Conservation (phyloP, 2,888 invertebrate species). For the Imbricaverruca yamaguchii region DNA sequence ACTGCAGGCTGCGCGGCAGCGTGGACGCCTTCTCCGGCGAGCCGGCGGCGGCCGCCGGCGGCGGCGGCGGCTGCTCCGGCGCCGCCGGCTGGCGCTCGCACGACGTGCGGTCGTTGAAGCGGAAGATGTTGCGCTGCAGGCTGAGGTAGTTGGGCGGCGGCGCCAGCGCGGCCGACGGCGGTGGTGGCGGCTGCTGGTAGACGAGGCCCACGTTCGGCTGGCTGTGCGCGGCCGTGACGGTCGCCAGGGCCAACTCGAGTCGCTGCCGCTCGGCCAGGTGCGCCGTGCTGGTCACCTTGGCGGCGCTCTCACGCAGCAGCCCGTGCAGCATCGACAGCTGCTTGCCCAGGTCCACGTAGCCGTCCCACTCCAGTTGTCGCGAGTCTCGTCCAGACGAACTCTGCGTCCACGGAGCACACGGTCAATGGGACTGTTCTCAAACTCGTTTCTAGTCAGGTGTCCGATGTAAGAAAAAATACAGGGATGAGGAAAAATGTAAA, state of each 20-base stretch:
- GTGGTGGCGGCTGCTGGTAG: slow-evolving; percentile 40
- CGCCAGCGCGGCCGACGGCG: slow-evolving; percentile 23
- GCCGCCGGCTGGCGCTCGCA: neutral
- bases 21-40: slow-evolving; percentile 2
- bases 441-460: too few species aligned
- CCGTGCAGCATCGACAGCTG: slow-evolving; percentile 73
- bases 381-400: slow-evolving; percentile 38
- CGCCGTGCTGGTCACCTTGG: slow-evolving; percentile 43
- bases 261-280: slow-evolving; percentile 42
- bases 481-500: too few species aligned
- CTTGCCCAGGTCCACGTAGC: slow-evolving; percentile 81
- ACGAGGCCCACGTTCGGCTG: slow-evolving; percentile 45
- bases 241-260: slow-evolving; percentile 60
- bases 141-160: slow-evolving; percentile 31
- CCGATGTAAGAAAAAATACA: too few species aligned
- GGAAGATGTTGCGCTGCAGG: slow-evolving; percentile 35
- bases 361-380: slow-evolving; percentile 58
- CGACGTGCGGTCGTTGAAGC: slow-evolving; percentile 12
- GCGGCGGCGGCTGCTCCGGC: neutral
- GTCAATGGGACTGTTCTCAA: too few species aligned
- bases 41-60: neutral
- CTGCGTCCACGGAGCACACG: neutral
- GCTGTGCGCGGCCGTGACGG: slow-evolving; percentile 52
- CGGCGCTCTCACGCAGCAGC: slow-evolving; percentile 64
- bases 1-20: neutral